Percentiles rank a stretch among this genome's conserved stretches.
phyloP scores from a whole-genome alignment of 2,113 vertebrate genomes.

The Eptesicus fuscus region DNA sequence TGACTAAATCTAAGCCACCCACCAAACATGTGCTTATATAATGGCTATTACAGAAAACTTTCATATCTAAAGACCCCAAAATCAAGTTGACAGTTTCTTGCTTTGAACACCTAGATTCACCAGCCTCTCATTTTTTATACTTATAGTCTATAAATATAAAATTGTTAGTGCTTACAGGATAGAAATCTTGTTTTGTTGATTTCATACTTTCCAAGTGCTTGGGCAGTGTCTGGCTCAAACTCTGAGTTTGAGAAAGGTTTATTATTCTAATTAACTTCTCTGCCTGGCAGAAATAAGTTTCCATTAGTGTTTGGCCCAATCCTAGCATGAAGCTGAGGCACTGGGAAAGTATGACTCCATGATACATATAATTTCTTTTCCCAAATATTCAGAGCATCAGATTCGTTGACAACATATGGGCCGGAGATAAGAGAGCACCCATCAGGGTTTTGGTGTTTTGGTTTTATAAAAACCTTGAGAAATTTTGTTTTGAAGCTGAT shows the following conservation, averaged over 20 bases:
- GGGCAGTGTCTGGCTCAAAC: not conserved
- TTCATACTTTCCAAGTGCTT: not conserved
- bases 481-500: conserved; percentile 72
- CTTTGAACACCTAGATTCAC: not conserved
- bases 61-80: not conserved
- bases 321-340: not conserved
- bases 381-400: conserved; percentile 41
- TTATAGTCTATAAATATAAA: not conserved
- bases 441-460: conserved; percentile 62
- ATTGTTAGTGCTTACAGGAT: not conserved
- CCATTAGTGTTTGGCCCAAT: not conserved
- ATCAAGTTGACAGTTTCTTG: not conserved
- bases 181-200: not conserved
- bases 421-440: conserved; percentile 60
- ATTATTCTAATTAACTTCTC: not conserved
- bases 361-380: not conserved
- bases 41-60: not conserved
- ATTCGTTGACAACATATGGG: conserved; percentile 10
- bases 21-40: not conserved
- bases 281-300: not conserved
- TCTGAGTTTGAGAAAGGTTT: not conserved
- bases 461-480: conserved; percentile 69
- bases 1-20: not conserved
- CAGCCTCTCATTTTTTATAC: not conserved
- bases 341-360: not conserved